Evolutionary conservation across 2,888 invertebrate genomes (phyloP).

Genomic region (Teleiodes luculella): DNA sequence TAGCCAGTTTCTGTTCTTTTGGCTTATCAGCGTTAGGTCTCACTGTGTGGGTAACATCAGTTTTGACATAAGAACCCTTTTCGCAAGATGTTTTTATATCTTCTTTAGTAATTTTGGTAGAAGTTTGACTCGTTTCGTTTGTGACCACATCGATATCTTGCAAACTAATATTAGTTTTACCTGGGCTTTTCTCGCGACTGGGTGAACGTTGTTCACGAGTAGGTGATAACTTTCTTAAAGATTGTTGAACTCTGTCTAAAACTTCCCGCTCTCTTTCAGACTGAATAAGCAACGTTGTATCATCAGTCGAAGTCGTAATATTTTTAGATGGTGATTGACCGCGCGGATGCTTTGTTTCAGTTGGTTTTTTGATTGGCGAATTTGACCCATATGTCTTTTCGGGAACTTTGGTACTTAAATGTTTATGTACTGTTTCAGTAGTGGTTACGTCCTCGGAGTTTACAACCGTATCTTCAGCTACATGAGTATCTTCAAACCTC

Average conservation of each 20-base stretch:
- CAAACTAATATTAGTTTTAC: conserved; percentile 47
- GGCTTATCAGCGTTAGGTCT: conserved; percentile 36
- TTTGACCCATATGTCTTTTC: not conserved
- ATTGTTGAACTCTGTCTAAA: conserved; percentile 59
- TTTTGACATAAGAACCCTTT: conserved; percentile 24
- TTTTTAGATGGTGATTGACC: conserved; percentile 42
- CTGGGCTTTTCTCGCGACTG: conserved; percentile 47
- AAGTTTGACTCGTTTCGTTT: conserved; percentile 18
- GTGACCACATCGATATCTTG: conserved; percentile 40
- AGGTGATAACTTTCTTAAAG: conserved; percentile 62
- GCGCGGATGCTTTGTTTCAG: conserved; percentile 19
- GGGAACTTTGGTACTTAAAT: not conserved
- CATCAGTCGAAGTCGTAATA: conserved; percentile 30
- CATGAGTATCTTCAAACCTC: conserved; percentile 15
- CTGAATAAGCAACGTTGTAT: conserved; percentile 43
- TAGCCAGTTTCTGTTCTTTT: conserved; percentile 39
- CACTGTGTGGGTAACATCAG: conserved; percentile 18
- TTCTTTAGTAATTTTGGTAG: conserved; percentile 28
- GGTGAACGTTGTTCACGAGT: conserved; percentile 51
- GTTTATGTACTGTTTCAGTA: not conserved
- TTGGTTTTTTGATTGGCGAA: conserved; percentile 13
- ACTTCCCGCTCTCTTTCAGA: conserved; percentile 64
- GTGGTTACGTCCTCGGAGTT: not conserved
- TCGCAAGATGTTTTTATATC: conserved; percentile 21
- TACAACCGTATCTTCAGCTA: not conserved